Base-by-base conservation (phyloP, 2,888 invertebrate species). In the Sinopyrophorus schimmeli region DNA sequence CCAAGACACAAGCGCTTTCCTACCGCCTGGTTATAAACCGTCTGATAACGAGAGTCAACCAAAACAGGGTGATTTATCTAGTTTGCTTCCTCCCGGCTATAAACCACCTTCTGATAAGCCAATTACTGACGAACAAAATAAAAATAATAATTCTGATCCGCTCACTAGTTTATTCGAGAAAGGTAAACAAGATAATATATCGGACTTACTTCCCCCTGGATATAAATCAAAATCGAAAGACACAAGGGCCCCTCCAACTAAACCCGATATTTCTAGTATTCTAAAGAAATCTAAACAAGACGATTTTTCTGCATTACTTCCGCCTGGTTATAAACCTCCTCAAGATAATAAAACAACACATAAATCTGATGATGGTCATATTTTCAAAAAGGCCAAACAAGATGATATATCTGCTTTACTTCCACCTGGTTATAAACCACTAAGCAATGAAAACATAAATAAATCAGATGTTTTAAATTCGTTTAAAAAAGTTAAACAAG, bases 291-390 rank as follows among this genome's bases (percentile, higher is more conserved):
- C 78, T 2, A 76, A 80, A 60, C 73, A 76, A 32, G 80, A 81
- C 57, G 80, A 82, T 58, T 61, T 83, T 0, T 79, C 75, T 57
- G 79, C 81, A 57, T 76, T 86, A 35, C 71, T 87, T 50, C 86
- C 86, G 9, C 79, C 83, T 6, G 84, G 83, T 2, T 88, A 80
- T 61, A 86, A 84, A 59, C 43, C 10, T 53, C 59, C 38, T 28
- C 32, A 47, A 2, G 42, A 46, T 32, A 49, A 60, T n/a, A 58
- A 61, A 26, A 56, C 60, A 47, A 54, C 62, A 17, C 53, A 63
- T 1, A 57, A 70, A 28, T 63, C 69, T 9, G 27, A 48, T 38
- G 30, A 35, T 5, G 26, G 27, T 23, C 7, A 26, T 15, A 10
- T 17, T 31, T 28, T 63, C 10, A 59, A 63, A 37, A 75, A 79